A percentile compares a stretch with the other conserved stretches of the same genome.
Evolutionary conservation across 2,888 invertebrate genomes (phyloP).

Genomic region (Troides aeacus): DNA sequence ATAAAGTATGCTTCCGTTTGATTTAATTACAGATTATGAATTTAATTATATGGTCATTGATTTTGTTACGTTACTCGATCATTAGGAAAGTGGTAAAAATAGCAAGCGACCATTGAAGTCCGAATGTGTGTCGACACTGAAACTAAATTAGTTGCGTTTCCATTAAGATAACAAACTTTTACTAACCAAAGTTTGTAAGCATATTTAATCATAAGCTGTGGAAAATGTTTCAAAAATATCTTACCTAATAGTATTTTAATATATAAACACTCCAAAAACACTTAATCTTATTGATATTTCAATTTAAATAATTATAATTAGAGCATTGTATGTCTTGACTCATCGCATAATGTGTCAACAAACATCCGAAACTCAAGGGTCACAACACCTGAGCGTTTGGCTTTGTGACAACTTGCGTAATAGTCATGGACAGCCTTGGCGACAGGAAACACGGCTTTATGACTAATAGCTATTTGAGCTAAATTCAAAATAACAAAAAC

Average conservation of each 20-base stretch:
- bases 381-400: conserved; percentile 72
- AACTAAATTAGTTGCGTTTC: conserved; percentile 54
- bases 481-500: conserved; percentile 33
- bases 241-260: too few species aligned
- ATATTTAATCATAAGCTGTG: too few species aligned
- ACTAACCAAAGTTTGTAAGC: too few species aligned
- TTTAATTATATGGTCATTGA: conserved; percentile 52
- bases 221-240: too few species aligned
- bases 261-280: too few species aligned
- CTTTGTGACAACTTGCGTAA: conserved; percentile 74
- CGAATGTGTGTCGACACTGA: conserved; percentile 73
- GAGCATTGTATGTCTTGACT: conserved; percentile 37
- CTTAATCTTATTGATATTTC: too few species aligned
- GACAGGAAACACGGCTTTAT: conserved; percentile 74
- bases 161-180: conserved; percentile 31
- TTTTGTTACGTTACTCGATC: conserved; percentile 59
- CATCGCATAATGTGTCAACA: conserved; percentile 48
- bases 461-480: conserved; percentile 55
- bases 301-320: not conserved
- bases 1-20: too few species aligned
- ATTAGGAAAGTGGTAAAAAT: conserved; percentile 68
- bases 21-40: conserved; percentile 1
- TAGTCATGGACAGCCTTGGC: conserved; percentile 53
- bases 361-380: conserved; percentile 53
- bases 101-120: conserved; percentile 61